Conservation (phyloP, 1,140 invertebrate genomes). For the Xylocopa sonorina region DNA sequence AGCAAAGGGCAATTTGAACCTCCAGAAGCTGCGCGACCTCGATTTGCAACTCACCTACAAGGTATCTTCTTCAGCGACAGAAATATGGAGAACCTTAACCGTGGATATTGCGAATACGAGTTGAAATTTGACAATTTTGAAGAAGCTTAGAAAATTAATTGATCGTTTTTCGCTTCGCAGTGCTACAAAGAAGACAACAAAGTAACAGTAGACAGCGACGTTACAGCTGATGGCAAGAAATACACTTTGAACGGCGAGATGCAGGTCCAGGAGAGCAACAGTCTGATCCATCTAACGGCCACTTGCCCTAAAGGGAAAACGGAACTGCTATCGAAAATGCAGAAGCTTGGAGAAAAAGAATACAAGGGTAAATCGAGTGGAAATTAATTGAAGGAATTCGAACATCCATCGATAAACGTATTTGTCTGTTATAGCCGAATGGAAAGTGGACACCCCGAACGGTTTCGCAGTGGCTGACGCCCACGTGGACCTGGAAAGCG, state of each 20-base stretch:
- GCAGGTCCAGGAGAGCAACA: slow-evolving; percentile 66
- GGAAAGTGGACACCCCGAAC: slow-evolving; percentile 72
- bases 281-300: slow-evolving; percentile 77
- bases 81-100: no score
- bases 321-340: slow-evolving; percentile 82
- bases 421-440: slow-evolving; percentile 67
- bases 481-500: slow-evolving; percentile 83
- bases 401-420: neutral
- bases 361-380: slow-evolving; percentile 80
- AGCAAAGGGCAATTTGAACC: slow-evolving; percentile 72
- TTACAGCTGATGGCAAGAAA: slow-evolving; percentile 80
- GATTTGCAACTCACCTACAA: slow-evolving; percentile 83
- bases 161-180: slow-evolving; percentile 60
- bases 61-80: no score
- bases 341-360: slow-evolving; percentile 82
- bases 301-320: slow-evolving; percentile 80
- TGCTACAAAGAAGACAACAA: slow-evolving; percentile 80
- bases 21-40: slow-evolving; percentile 83
- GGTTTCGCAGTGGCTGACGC: slow-evolving; percentile 77
- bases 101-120: no score
- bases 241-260: slow-evolving; percentile 81
- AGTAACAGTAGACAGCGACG: slow-evolving; percentile 73
- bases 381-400: neutral
- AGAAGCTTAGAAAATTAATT: no score
- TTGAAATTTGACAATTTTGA: no score